Conservation (phyloP, 2,888 invertebrate species). For the Onchidella celtica region DNA sequence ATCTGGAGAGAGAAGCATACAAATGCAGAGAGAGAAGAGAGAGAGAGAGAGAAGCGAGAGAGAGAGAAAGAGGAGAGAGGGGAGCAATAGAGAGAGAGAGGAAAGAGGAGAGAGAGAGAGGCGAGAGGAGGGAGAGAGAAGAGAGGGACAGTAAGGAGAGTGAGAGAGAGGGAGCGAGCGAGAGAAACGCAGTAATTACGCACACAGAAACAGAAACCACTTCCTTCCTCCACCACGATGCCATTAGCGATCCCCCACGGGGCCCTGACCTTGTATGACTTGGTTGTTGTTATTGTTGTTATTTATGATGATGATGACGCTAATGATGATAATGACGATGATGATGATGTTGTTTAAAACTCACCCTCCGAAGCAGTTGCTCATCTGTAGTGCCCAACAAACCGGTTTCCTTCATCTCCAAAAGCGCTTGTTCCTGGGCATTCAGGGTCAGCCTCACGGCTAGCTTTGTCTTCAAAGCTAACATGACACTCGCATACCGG, state of each 20-base stretch:
- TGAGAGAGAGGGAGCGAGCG: background rate
- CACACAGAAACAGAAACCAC: too few relatives aligned
- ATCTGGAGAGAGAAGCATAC: background rate
- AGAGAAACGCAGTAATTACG: background rate
- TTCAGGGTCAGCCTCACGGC: constrained; percentile 26
- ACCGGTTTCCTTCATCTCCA: constrained; percentile 19
- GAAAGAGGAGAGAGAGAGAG: background rate
- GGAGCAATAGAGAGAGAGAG: background rate
- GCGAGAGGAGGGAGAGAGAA: background rate
- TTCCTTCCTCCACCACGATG: too few relatives aligned
- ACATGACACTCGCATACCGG: background rate
- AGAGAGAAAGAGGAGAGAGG: background rate
- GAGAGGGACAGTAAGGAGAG: background rate
- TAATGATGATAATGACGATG: background rate
- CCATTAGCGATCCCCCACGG: too few relatives aligned
- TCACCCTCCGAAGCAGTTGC: too few relatives aligned
- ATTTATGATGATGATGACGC: too few relatives aligned
- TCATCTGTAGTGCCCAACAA: constrained; percentile 3
- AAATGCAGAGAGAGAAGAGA: background rate
- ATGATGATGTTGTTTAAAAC: too few relatives aligned
- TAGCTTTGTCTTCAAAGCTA: constrained; percentile 27
- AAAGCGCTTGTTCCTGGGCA: background rate
- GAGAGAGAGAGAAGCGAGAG: background rate
- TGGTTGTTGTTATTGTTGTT: too few relatives aligned
- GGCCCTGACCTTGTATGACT: too few relatives aligned